Conservation (phyloP, 2,888 invertebrate genomes). For the Lymantria dispar region DNA sequence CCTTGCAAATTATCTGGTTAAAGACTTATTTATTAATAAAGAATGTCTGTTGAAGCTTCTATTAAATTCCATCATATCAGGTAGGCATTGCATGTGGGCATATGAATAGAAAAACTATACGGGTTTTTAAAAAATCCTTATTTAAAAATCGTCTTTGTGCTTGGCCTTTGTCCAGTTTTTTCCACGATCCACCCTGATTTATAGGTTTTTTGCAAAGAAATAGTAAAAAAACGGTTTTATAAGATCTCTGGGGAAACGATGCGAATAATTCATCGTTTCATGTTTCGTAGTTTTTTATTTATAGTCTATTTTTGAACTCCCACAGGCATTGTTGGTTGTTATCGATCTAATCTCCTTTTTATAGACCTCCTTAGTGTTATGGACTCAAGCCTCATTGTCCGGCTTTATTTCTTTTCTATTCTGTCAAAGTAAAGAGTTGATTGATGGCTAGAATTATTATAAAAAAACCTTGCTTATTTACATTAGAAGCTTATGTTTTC, state of each 20-base stretch:
- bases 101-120: conserved; percentile 53
- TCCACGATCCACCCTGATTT: conserved; percentile 66
- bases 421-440: conserved; percentile 62
- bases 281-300: conserved; percentile 73
- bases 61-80: conserved; percentile 29
- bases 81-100: conserved; percentile 38
- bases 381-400: conserved; percentile 71
- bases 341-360: conserved; percentile 79
- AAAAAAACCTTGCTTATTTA: too few relatives aligned
- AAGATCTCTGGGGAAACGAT: conserved; percentile 77
- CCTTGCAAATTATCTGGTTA: background rate
- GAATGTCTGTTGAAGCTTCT: conserved; percentile 20
- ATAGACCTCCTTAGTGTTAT: conserved; percentile 72
- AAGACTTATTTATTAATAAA: conserved; percentile 5
- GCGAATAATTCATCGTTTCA: conserved; percentile 82
- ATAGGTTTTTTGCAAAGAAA: conserved; percentile 72
- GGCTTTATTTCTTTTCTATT: conserved; percentile 43
- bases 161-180: conserved; percentile 77
- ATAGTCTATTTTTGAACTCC: conserved; percentile 64
- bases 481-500: too few relatives aligned
- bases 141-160: conserved; percentile 65
- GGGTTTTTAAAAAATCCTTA: conserved; percentile 64
- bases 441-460: conserved; percentile 39
- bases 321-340: conserved; percentile 69
- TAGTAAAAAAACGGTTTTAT: conserved; percentile 71